Evolutionary conservation across 2,113 vertebrate genomes (phyloP).

Genomic region (Morphnarchus princeps): DNA sequence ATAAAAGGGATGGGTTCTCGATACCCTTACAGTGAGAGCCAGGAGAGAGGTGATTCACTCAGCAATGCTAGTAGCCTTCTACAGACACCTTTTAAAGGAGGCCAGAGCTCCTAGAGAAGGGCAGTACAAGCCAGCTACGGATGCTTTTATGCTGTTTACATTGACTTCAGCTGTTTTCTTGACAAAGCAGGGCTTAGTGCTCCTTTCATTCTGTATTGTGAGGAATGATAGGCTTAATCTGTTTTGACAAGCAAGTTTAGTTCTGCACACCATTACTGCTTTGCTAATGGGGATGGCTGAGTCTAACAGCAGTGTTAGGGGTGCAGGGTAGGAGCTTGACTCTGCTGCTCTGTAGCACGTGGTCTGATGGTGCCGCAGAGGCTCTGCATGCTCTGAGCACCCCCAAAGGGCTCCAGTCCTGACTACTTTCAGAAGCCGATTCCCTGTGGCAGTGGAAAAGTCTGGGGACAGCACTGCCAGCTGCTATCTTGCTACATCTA

Average conservation of each 20-base stretch:
- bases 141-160: not conserved
- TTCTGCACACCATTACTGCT: not conserved
- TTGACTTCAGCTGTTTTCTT: not conserved
- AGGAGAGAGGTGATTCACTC: not conserved
- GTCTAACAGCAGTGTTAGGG: not conserved
- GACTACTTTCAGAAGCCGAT: not conserved
- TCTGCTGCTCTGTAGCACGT: not conserved
- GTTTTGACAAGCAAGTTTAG: not conserved
- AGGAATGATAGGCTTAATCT: not conserved
- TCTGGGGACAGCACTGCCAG: not conserved
- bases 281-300: not conserved
- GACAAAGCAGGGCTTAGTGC: not conserved
- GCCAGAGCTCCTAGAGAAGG: not conserved
- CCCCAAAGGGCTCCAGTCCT: not conserved
- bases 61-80: not conserved
- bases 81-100: not conserved
- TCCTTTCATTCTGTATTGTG: not conserved
- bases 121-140: not conserved
- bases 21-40: not conserved
- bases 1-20: not conserved
- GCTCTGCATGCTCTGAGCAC: not conserved
- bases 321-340: not conserved
- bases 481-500: not conserved
- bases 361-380: not conserved
- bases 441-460: not conserved